Base-by-base conservation (phyloP, 2,888 invertebrate genomes). In the Anthophora plumipes region DNA sequence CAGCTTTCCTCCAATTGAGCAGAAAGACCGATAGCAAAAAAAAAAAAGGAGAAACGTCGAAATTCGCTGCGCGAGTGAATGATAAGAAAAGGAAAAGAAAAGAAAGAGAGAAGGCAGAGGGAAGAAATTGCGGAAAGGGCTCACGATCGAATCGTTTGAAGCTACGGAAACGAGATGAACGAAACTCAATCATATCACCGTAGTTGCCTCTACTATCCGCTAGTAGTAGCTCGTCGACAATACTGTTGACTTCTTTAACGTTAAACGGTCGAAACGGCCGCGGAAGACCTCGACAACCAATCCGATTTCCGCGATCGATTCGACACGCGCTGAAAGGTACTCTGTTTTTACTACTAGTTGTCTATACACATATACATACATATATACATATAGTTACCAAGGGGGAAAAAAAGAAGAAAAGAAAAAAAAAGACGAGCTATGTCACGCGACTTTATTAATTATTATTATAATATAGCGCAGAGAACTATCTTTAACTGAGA, bases 111-210 rank as follows among this genome's bases (percentile, higher is more conserved):
- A 57, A 41, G 31, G 22, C 7, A 6, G 12, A n/a, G 12, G n/a
- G 14, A 9, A 41, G 22, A 22, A 60, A 57, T 70, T 4, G 54
- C 31, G 41, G 50, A 67, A n/a, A 37, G 25, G 9, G 22, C 48
- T 57, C 46, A 31, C 37, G 64, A 78, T 55, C 60, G 63, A 55
- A 71, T 59, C 68, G 50, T 64, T 79, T 54, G 37, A 57, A 77
- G 66, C 70, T 48, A 75, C 46, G 41, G 46, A 59, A 79, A 78
- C 20, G 72, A 83, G 70, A 78, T 61, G 80, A 85, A 74, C 79
- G 79, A 86, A 89, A 89, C 79, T 90, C 89, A 89, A 90, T 91
- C 89, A 89, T 90, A 91, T 91, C 91, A 91, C 91, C 91, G 90
- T 91, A 91, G 90, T 90, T 91, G 91, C 91, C 90, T 91, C 89